Percentiles rank a stretch among this genome's conserved stretches.
These are phyloP conservation scores for Tetrapedia diversipes DNA, from an alignment of 2,888 invertebrate species.

Conservation along the genomic window DNA sequence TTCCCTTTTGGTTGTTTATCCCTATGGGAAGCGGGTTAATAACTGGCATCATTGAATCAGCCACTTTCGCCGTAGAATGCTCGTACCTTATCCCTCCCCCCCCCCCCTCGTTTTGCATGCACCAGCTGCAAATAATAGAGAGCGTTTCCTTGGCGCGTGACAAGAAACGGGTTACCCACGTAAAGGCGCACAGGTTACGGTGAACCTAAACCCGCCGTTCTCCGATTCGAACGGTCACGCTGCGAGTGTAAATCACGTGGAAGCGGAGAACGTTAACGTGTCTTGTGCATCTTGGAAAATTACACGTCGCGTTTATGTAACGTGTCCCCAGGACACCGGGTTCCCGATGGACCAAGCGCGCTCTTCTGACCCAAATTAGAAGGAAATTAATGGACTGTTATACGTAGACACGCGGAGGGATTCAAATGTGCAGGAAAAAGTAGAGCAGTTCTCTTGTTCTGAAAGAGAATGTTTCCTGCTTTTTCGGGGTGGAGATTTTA, in stretches of 20 bases:
- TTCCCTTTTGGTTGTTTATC: slow-evolving; percentile 22
- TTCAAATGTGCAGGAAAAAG: too few relatives aligned
- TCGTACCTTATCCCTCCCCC: slow-evolving; percentile 55
- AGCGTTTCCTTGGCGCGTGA: slow-evolving; percentile 53
- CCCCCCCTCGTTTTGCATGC: slow-evolving; percentile 50
- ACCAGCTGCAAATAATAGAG: slow-evolving; percentile 61
- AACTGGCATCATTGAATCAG: slow-evolving; percentile 15
- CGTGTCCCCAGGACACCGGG: background rate
- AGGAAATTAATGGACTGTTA: background rate
- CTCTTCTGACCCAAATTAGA: too few relatives aligned
- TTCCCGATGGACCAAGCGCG: background rate
- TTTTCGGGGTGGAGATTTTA: too few relatives aligned
- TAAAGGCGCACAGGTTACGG: slow-evolving; percentile 45
- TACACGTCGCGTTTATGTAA: slow-evolving; percentile 26
- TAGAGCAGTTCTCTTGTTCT: too few relatives aligned
- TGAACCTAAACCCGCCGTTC: slow-evolving; percentile 24
- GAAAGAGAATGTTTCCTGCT: too few relatives aligned
- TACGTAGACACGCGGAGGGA: too few relatives aligned
- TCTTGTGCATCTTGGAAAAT: slow-evolving; percentile 29
- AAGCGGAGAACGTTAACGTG: slow-evolving; percentile 31
- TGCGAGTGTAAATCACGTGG: slow-evolving; percentile 48
- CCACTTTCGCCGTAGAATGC: slow-evolving; percentile 25
- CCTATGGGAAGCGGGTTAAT: slow-evolving; percentile 15
- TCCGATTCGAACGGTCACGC: slow-evolving; percentile 26
- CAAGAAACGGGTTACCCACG: slow-evolving; percentile 55